These are phyloP conservation scores for Brachyistius frenatus DNA, from an alignment of 2,113 vertebrate genomes.

Conservation along the genomic window DNA sequence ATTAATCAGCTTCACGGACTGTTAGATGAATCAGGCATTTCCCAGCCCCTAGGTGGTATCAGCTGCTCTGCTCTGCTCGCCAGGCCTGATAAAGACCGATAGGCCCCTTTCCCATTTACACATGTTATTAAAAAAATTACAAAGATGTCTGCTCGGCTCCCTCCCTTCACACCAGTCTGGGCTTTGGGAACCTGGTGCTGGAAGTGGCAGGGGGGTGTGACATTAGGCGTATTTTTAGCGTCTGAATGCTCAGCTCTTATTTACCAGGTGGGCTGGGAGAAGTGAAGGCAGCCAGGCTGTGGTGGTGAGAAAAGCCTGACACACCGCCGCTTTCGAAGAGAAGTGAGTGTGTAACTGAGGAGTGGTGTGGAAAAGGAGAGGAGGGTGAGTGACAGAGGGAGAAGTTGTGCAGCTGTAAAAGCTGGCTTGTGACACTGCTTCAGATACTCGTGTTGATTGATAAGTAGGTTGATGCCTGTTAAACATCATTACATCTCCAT, in stretches of 20 bases:
- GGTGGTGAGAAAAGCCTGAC: constrained; percentile 57
- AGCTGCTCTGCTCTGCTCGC: constrained; percentile 75
- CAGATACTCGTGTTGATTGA: constrained; percentile 67
- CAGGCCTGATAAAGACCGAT: constrained; percentile 81
- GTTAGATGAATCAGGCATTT: constrained; percentile 84
- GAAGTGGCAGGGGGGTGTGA: constrained; percentile 75
- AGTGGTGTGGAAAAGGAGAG: constrained; percentile 21
- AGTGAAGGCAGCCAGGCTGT: constrained; percentile 51
- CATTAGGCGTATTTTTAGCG: constrained; percentile 77
- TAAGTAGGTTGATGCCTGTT: constrained; percentile 58
- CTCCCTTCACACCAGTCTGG: constrained; percentile 68
- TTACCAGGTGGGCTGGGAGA: constrained; percentile 70
- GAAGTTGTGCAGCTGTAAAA: constrained; percentile 37
- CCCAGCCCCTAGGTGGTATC: constrained; percentile 82
- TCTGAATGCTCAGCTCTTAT: constrained; percentile 47
- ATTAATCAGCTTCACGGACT: constrained; percentile 86
- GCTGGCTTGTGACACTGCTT: constrained; percentile 35
- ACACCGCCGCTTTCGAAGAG: constrained; percentile 27
- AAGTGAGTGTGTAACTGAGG: constrained; percentile 7
- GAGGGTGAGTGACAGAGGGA: constrained; percentile 15
- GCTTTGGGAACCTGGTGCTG: constrained; percentile 72
- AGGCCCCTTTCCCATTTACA: constrained; percentile 81
- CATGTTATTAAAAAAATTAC: constrained; percentile 85
- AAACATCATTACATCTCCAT: constrained; percentile 69
- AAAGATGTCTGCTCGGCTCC: constrained; percentile 77